Conservation (phyloP, 2,113 vertebrate genomes). For the Macrotus californicus region DNA sequence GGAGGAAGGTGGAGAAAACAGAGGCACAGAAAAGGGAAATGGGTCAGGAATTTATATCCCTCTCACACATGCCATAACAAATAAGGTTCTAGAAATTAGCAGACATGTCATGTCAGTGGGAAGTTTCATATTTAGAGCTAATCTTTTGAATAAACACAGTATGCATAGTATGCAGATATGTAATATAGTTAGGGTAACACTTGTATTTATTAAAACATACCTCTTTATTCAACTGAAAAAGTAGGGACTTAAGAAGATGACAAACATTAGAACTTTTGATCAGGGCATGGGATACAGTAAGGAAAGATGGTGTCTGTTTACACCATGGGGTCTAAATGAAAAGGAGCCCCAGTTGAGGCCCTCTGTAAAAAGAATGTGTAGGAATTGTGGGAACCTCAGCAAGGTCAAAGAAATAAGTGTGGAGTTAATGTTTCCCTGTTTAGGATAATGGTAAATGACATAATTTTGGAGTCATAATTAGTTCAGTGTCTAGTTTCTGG, state of each 20-base stretch:
- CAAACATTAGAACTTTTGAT: not conserved
- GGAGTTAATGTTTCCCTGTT: not conserved
- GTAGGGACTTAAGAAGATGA: not conserved
- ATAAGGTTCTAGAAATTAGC: not conserved
- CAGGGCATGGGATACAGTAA: rapidly evolving
- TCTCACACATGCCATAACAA: not conserved
- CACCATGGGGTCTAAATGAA: not conserved
- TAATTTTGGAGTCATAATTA: not conserved
- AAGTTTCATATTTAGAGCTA: not conserved
- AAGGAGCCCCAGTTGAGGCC: not conserved
- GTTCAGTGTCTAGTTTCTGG: not conserved
- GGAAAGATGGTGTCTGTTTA: not conserved
- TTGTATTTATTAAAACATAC: not conserved
- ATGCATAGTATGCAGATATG: not conserved
- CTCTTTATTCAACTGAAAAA: not conserved
- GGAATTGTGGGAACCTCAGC: not conserved
- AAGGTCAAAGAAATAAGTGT: not conserved
- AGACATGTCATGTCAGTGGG: not conserved
- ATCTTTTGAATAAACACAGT: not conserved
- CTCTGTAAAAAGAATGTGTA: not conserved
- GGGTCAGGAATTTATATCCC: not conserved
- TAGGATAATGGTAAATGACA: not conserved
- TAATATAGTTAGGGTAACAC: not conserved
- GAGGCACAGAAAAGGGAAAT: not conserved
- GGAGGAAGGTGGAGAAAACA: not conserved